Base-by-base conservation (phyloP, 1,140 invertebrate genomes). In the Dermatophagoides farinae region DNA sequence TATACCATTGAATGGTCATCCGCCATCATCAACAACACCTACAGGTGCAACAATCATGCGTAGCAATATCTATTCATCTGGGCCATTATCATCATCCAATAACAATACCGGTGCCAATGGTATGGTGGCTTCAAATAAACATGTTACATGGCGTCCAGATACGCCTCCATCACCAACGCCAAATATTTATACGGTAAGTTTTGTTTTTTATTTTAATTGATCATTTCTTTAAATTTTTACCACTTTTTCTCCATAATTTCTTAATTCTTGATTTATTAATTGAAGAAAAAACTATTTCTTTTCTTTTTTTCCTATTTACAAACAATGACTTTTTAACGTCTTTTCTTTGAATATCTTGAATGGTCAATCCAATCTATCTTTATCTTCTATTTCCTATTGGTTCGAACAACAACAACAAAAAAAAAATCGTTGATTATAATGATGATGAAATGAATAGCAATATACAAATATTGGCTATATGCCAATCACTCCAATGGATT, bases 181-280 rank as follows among this genome's bases (percentile, higher is more conserved):
- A 55, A 55, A 55, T 55, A 23, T 55, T 39, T 55, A 55, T 25
- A 55, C 53, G 53, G 53, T 55, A 55, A 39, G 53, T 55, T n/a
- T 20, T 38, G 9, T 16, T 9, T 22, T 41, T 9, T 41, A 12
- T 54, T 22, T 38, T 4, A 14, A 52, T 16, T 38, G 14, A 51
- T 9, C n/a, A 9, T 52, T 14, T 16, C 14, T 22, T 12, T 2
- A 16, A 52, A 52, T 2, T 16, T 38, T 55, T 39, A 39, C 25
- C 53, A 4, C 5, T 20, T 50, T 20, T 12, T 22, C 20, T 1
- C 47, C 14, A 2, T 55, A 1, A 38, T 14, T 41, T 23, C 6
- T 9, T 8, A 23, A 4, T 20, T 23, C 8, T 8, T 4, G 9
- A 47, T 23, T 47, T 18, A 47, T 23, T 47, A 18, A 20, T 23